Base-by-base conservation (phyloP, 1,140 invertebrate genomes). In the Cyrtorhinus lividipennis region DNA sequence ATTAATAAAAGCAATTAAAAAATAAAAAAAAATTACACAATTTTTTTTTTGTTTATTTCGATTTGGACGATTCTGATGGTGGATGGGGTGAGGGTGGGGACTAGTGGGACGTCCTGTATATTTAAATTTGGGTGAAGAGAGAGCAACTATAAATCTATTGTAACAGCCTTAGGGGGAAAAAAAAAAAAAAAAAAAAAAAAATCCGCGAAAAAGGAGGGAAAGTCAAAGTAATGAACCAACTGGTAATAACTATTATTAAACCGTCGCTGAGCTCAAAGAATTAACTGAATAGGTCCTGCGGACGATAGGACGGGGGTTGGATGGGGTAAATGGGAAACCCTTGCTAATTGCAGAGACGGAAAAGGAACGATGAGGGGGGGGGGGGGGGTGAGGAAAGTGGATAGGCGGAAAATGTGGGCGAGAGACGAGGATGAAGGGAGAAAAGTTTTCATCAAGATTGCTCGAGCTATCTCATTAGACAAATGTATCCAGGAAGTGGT, bases 371-470 rank as follows among this genome's bases (percentile, higher is more conserved):
- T 8, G 8, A 22, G 48, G 8, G 20, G 20, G 48, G 12, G 48
- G 20, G 12, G 5, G 48, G 48, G n/a, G n/a, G n/a, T n/a, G n/a
- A n/a, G n/a, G n/a, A n/a, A n/a, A n/a, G n/a, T n/a, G n/a, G n/a
- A n/a, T 53, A 5, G 30, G 30, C 5, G 30, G 5, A 38, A 15
- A 5, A 38, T 15, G 30, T 5, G 30, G 30, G 30, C 30, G 30
- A 15, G 5, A 20, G 48, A 53, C 48, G 48, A 53, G n/a, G n/a
- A n/a, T n/a, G n/a, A n/a, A n/a, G n/a, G n/a, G n/a, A n/a, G n/a
- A 53, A 53, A 53, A 53, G 48, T 53, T 53, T 53, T 53, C 48
- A 53, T 53, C 48, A 53, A 53, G 48, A 53, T 53, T 53, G 48
- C 48, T 22, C 10, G 48, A 20, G 48, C 48, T 12, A 53, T 53